Evolutionary conservation across 2,888 invertebrate species (phyloP).

Genomic region (Adineta ricciae): DNA sequence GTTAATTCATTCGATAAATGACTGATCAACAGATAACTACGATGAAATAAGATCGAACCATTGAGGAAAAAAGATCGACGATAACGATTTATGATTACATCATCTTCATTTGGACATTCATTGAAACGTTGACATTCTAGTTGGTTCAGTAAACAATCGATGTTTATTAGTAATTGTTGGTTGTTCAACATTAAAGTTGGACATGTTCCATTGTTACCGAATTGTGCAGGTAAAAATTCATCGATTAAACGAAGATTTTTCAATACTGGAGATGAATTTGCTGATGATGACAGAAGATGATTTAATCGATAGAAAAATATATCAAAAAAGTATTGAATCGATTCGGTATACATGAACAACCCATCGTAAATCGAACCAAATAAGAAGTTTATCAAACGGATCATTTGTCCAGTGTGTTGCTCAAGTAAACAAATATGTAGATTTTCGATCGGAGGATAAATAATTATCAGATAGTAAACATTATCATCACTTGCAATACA

Average conservation of each 20-base stretch:
- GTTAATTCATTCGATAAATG: not conserved
- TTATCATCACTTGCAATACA: not conserved
- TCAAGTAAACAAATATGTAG: constrained; percentile 11
- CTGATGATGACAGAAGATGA: not conserved
- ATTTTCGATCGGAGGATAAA: not conserved
- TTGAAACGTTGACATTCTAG: constrained; percentile 6
- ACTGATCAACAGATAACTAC: not conserved
- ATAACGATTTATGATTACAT: not conserved
- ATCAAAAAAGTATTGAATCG: constrained; percentile 2
- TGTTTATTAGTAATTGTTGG: not conserved
- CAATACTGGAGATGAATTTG: not conserved
- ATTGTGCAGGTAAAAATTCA: constrained; percentile 2
- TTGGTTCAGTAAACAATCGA: not conserved
- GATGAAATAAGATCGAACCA: not conserved
- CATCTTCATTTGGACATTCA: not conserved
- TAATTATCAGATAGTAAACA: not conserved
- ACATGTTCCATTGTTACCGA: not conserved
- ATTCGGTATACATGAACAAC: not conserved
- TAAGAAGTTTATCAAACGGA: not conserved
- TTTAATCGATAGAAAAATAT: not conserved
- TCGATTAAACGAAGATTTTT: not conserved
- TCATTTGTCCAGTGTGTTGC: not conserved
- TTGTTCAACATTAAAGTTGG: not conserved
- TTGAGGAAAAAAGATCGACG: not conserved
- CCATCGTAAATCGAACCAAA: not conserved